A percentile compares a stretch with the other conserved stretches of the same genome.
Evolutionary conservation across 2,797 vertebrate species (phyloP).

Genomic region (Chiroxiphia lanceolata): DNA sequence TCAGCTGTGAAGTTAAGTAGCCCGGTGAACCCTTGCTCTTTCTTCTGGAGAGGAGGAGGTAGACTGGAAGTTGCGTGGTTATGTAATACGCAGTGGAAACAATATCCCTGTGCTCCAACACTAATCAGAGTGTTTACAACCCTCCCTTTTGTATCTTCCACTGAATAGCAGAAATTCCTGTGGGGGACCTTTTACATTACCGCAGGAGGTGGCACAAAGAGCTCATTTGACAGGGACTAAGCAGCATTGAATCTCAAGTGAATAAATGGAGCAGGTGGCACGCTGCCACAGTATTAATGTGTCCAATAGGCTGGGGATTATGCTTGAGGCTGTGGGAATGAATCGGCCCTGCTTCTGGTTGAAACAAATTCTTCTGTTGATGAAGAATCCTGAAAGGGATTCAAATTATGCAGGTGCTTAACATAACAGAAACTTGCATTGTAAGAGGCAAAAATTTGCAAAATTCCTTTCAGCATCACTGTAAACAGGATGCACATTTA

Average conservation of each 20-base stretch:
- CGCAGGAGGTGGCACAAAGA: conserved; percentile 34
- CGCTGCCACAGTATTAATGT: neutral
- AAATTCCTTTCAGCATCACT: neutral
- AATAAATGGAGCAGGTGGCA: conserved; percentile 45
- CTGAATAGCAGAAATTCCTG: conserved; percentile 56
- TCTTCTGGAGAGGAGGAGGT: neutral
- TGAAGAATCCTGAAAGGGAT: conserved; percentile 15
- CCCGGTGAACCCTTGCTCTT: neutral
- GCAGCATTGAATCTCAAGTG: conserved; percentile 11
- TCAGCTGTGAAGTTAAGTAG: neutral
- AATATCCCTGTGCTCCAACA: conserved; percentile 21
- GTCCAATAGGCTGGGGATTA: conserved; percentile 31
- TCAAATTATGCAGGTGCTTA: conserved; percentile 31
- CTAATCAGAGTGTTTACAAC: conserved; percentile 40
- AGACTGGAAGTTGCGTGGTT: neutral
- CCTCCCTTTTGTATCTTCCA: conserved; percentile 23
- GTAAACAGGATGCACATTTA: conserved; percentile 16
- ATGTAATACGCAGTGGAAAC: neutral
- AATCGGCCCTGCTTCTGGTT: neutral
- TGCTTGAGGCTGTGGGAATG: conserved; percentile 20
- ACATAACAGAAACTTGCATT: neutral
- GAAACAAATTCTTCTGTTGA: conserved; percentile 23
- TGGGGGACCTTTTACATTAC: neutral
- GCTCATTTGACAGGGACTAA: conserved; percentile 27
- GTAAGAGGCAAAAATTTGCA: neutral